These are phyloP conservation scores for Thaumatotibia leucotreta DNA, from an alignment of 1,140 invertebrate species.

Conservation along the genomic window DNA sequence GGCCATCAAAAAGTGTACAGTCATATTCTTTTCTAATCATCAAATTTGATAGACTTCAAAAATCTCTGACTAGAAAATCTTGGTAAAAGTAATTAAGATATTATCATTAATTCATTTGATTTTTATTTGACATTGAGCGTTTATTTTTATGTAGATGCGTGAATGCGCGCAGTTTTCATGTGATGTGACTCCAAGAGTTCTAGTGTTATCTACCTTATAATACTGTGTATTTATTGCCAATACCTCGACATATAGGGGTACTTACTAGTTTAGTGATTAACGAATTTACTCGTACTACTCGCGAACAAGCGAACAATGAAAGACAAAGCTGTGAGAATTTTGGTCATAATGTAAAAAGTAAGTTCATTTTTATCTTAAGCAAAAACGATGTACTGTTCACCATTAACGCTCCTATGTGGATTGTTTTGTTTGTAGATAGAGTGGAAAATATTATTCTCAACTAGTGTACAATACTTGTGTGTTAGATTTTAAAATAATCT, in stretches of 20 bases:
- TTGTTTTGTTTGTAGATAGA: conserved; percentile 40
- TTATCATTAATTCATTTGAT: neutral
- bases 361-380: conserved; percentile 65
- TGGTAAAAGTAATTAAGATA: no score
- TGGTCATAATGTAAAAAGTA: conserved; percentile 73
- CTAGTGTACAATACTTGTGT: conserved; percentile 16
- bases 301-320: conserved; percentile 73
- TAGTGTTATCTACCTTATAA: neutral
- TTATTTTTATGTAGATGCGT: neutral
- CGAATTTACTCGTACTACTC: conserved; percentile 73
- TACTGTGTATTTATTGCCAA: conserved; percentile 45
- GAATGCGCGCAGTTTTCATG: neutral
- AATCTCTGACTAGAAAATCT: no score
- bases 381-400: conserved; percentile 32
- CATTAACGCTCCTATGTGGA: conserved; percentile 29
- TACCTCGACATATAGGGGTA: conserved; percentile 65
- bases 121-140: neutral
- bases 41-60: no score
- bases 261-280: conserved; percentile 68
- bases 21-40: no score
- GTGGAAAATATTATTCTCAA: conserved; percentile 22
- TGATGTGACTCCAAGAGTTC: conserved; percentile 1
- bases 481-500: neutral
- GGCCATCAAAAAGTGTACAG: no score
- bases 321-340: conserved; percentile 78